Conservation (phyloP, 1,140 invertebrate genomes). For the Aricia agestis region DNA sequence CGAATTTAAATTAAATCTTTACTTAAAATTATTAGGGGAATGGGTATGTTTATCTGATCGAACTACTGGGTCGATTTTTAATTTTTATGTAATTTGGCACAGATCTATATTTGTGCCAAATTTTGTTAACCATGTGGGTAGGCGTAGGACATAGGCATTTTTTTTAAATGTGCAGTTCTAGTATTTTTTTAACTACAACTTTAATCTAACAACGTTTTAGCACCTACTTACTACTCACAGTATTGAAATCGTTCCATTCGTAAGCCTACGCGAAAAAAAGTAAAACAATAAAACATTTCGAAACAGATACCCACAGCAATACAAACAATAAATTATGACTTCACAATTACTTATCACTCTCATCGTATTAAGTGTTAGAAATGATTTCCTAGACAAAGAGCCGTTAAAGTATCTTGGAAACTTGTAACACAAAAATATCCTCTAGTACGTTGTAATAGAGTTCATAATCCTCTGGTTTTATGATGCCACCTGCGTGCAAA, state of each 20-base stretch:
- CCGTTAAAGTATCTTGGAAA: background rate
- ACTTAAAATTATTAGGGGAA: no score
- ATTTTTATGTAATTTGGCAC: no score
- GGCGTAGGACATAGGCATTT: no score
- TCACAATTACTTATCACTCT: conserved; percentile 4
- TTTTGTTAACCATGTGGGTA: no score
- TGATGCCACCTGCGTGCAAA: background rate
- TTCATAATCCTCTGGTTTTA: background rate
- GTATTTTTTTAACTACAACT: no score
- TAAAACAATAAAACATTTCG: background rate
- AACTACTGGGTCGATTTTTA: no score
- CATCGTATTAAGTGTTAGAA: conserved; percentile 14
- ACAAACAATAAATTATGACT: background rate
- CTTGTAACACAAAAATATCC: background rate
- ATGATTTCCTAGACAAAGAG: conserved; percentile 15
- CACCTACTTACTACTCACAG: no score
- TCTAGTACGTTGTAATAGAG: background rate
- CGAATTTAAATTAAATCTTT: no score
- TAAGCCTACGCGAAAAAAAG: background rate
- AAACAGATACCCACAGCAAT: background rate
- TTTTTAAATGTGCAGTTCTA: no score
- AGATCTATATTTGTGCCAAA: no score
- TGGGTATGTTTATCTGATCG: no score
- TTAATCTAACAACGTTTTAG: background rate
- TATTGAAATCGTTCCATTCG: background rate